Evolutionary conservation across 2,113 vertebrate species (phyloP).

Genomic region (Pituophis catenifer): DNA sequence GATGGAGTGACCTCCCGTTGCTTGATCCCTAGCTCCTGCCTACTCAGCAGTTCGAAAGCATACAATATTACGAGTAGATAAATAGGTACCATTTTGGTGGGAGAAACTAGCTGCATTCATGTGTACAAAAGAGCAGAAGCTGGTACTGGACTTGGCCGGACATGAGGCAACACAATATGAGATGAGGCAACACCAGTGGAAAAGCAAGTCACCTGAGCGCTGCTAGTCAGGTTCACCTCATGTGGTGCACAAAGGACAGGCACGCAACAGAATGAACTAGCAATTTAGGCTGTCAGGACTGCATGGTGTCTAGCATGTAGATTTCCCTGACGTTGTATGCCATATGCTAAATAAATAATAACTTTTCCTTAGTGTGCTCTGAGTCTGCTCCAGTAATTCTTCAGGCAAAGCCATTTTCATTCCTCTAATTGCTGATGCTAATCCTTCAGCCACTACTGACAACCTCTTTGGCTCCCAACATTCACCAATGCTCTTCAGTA

Average conservation of each 20-base stretch:
- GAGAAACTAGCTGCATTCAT: neutral
- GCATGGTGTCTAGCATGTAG: neutral
- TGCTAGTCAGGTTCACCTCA: neutral
- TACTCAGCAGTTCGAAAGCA: neutral
- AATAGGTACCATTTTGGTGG: neutral
- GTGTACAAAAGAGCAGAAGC: neutral
- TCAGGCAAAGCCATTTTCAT: neutral
- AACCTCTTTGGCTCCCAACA: neutral
- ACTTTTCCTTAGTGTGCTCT: neutral
- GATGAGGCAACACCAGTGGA: neutral
- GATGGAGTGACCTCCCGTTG: neutral
- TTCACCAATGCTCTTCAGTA: neutral
- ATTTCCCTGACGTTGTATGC: neutral
- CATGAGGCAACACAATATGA: neutral
- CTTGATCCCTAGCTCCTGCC: neutral
- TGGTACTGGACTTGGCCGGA: neutral
- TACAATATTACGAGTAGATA: neutral
- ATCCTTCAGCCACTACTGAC: neutral
- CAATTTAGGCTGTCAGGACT: neutral
- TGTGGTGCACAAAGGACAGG: neutral
- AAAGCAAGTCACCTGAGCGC: neutral
- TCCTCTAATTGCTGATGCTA: neutral
- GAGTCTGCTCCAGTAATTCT: neutral
- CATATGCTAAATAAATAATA: neutral
- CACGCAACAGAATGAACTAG: neutral